Evolutionary conservation across 2,797 vertebrate genomes (phyloP).

Genomic region (Acomys russatus): DNA sequence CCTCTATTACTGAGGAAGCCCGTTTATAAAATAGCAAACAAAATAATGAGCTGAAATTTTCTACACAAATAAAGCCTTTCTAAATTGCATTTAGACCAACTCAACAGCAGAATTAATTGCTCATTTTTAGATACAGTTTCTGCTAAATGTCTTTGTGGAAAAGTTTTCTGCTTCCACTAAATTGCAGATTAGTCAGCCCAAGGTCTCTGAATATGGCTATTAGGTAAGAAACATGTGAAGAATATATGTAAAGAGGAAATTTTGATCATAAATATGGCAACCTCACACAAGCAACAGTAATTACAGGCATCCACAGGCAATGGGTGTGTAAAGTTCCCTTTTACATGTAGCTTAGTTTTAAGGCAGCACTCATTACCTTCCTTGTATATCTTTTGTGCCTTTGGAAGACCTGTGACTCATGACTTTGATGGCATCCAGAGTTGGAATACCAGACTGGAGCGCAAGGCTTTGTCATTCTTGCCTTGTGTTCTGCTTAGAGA

Average conservation of each 20-base stretch:
- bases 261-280: slow-evolving; percentile 64
- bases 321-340: slow-evolving; percentile 63
- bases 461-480: background rate
- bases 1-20: background rate
- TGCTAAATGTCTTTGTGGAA: background rate
- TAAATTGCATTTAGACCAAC: slow-evolving; percentile 1
- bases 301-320: background rate
- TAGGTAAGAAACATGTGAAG: slow-evolving; percentile 6
- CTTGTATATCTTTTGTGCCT: background rate
- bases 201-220: slow-evolving; percentile 31
- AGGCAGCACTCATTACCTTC: slow-evolving; percentile 38
- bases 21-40: background rate
- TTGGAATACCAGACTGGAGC: background rate
- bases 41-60: slow-evolving; percentile 11
- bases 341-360: slow-evolving; percentile 2
- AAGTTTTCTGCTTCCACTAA: slow-evolving; percentile 41
- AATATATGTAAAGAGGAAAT: slow-evolving; percentile 41
- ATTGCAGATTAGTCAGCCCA: background rate
- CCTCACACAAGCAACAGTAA: background rate
- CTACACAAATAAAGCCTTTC: slow-evolving; percentile 27
- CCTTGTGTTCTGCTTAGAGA: slow-evolving; percentile 27
- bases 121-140: background rate
- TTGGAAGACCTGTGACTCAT: background rate
- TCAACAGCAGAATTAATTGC: background rate
- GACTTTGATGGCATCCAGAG: background rate